A percentile compares a stretch with the other conserved stretches of the same genome.
phyloP scores from a whole-genome alignment of 2,113 vertebrate species.

The Piaya cayana region DNA sequence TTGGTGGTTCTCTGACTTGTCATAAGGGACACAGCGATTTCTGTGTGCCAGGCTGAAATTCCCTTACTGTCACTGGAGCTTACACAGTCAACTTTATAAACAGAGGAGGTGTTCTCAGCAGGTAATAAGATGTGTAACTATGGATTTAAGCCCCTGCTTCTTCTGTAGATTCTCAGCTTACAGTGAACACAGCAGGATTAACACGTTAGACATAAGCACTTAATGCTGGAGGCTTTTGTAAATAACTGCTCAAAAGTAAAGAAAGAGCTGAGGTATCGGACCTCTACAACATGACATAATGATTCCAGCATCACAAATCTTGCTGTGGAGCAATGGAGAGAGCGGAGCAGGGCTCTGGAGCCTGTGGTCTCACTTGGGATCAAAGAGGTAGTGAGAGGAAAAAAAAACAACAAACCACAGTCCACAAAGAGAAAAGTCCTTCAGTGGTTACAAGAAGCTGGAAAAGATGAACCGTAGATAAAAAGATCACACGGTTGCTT shows the following conservation, averaged over 20 bases:
- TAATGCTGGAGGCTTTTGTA: background rate
- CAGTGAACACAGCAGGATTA: too few relatives aligned
- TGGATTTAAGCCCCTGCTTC: background rate
- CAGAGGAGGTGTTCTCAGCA: background rate
- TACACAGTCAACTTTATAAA: background rate
- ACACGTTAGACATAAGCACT: too few relatives aligned
- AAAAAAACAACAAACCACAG: background rate
- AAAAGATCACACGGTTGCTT: background rate
- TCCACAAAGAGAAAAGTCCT: background rate
- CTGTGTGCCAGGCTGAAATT: background rate
- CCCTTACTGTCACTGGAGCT: background rate
- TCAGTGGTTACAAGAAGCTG: background rate
- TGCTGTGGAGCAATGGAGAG: background rate
- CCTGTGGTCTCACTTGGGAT: background rate
- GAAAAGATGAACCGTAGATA: background rate
- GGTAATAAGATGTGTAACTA: background rate
- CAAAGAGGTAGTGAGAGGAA: background rate
- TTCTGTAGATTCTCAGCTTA: too few relatives aligned
- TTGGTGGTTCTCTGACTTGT: background rate
- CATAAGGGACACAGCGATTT: background rate
- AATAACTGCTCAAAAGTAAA: background rate
- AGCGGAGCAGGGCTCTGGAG: background rate
- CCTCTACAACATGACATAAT: accelerated
- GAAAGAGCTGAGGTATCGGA: background rate
- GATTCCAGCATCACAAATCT: background rate